A percentile compares a stretch with the other conserved stretches of the same genome.
phyloP scores from a whole-genome alignment of 2,113 vertebrate genomes.

The Pseudorectes ferrugineus region DNA sequence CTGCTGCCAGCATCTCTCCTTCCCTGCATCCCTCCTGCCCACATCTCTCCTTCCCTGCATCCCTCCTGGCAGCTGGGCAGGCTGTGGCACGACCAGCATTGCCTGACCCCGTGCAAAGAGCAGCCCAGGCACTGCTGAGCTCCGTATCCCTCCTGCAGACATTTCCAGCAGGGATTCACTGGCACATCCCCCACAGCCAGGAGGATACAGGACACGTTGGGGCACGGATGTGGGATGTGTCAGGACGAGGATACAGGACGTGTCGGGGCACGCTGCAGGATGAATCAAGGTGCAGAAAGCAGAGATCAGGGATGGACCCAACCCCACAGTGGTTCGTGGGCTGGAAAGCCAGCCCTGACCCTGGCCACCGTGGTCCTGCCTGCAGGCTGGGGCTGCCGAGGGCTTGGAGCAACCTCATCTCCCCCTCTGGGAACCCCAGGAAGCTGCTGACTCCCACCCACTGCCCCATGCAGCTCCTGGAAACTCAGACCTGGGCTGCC shows the following conservation, averaged over 20 bases:
- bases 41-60: background rate
- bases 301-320: rapidly evolving
- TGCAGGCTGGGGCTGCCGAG: background rate
- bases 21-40: background rate
- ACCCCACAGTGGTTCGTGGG: rapidly evolving
- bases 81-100: background rate
- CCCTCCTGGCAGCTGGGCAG: background rate
- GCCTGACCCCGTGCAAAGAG: background rate
- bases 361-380: background rate
- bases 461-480: rapidly evolving
- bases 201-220: background rate
- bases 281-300: background rate
- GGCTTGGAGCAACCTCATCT: background rate
- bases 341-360: background rate
- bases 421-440: background rate
- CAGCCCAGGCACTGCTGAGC: rapidly evolving
- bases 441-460: background rate
- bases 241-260: background rate
- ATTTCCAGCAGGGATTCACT: background rate
- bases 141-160: background rate
- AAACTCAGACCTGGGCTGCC: background rate
- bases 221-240: background rate
- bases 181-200: background rate
- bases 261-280: background rate
- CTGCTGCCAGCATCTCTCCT: background rate